Base-by-base conservation (phyloP, 2,113 vertebrate genomes). In the Panurus biarmicus region DNA sequence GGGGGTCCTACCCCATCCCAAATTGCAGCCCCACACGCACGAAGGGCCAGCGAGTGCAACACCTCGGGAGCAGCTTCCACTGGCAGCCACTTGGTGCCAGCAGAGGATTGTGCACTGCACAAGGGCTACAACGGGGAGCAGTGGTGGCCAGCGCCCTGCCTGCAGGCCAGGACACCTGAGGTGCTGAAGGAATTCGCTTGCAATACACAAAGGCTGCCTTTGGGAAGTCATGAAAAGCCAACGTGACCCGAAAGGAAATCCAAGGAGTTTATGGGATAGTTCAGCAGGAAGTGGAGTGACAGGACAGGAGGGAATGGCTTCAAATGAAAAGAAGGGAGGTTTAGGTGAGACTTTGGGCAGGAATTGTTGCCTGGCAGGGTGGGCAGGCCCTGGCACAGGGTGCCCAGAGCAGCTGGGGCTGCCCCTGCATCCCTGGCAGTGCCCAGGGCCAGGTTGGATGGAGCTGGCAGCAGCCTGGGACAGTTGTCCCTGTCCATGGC, bases 41-140 rank as follows among this genome's bases (percentile, higher is more conserved):
- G 9, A 1, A 3, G 0, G 0, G 19, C 3, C 71, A 76, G 75
- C 0, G 0, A 86, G 29, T 9, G 15, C 35, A 58, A 3, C 6
- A 5, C 10, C 53, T 28, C 73, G 0, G 0, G 70, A 81, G 85
- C 84, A 87, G 73, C 58, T 96, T 23, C 93, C 94, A 66, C 29
- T 5, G 0, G 5, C 82, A 69, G 85, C 96, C 96, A 85, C 94
- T 95, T 70, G 95, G 93, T 95, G 95, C 85, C 95, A 97, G 95
- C 87, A 96, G 91, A 0, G 47, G 58, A 92, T 76, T 42, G 81
- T 25, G 67, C 60, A 95, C 70, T 0, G 1, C 71, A n/a, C n/a
- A n/a, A n/a, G n/a, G n/a, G n/a, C n/a, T n/a, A n/a, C n/a, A n/a
- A n/a, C n/a, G n/a, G n/a, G n/a, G n/a, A n/a, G n/a, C n/a, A n/a